Evolutionary conservation across 2,113 vertebrate species (phyloP).

Genomic region (Xiphophorus maculatus): DNA sequence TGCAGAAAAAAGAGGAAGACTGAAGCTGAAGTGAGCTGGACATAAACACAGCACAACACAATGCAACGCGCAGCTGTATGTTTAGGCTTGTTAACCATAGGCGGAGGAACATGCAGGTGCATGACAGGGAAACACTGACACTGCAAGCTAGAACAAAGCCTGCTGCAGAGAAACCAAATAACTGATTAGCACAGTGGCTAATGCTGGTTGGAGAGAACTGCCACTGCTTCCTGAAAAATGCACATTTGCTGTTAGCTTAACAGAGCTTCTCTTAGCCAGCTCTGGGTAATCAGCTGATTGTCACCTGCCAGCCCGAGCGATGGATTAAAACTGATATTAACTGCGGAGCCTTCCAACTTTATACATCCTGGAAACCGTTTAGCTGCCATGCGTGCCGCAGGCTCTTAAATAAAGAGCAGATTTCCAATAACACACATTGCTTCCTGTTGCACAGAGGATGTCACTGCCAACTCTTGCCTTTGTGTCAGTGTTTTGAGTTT

Average conservation of each 20-base stretch:
- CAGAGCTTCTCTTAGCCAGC: slow-evolving; percentile 31
- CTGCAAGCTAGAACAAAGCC: slow-evolving; percentile 21
- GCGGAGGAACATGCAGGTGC: background rate
- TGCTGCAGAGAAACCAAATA: slow-evolving; percentile 13
- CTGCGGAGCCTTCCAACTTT: background rate
- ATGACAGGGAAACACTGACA: slow-evolving; percentile 2
- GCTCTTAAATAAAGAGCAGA: slow-evolving; percentile 24
- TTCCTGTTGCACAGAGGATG: slow-evolving; percentile 62
- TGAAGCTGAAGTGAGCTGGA: background rate
- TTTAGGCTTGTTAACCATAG: background rate
- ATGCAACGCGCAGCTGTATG: background rate
- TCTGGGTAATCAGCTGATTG: slow-evolving; percentile 51
- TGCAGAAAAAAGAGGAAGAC: background rate
- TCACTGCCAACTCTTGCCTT: slow-evolving; percentile 1
- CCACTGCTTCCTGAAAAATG: slow-evolving; percentile 53
- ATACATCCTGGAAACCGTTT: background rate
- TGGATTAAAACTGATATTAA: slow-evolving; percentile 19
- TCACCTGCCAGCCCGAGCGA: slow-evolving; percentile 32
- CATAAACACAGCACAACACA: background rate
- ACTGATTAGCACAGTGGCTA: slow-evolving; percentile 22
- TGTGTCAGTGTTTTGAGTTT: slow-evolving; percentile 19
- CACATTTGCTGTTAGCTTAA: slow-evolving; percentile 23
- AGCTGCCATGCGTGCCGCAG: background rate
- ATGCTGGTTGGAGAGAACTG: slow-evolving; percentile 21
- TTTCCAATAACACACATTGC: slow-evolving; percentile 24